Conservation (phyloP, 2,113 vertebrate species). For the Takifugu flavidus region DNA sequence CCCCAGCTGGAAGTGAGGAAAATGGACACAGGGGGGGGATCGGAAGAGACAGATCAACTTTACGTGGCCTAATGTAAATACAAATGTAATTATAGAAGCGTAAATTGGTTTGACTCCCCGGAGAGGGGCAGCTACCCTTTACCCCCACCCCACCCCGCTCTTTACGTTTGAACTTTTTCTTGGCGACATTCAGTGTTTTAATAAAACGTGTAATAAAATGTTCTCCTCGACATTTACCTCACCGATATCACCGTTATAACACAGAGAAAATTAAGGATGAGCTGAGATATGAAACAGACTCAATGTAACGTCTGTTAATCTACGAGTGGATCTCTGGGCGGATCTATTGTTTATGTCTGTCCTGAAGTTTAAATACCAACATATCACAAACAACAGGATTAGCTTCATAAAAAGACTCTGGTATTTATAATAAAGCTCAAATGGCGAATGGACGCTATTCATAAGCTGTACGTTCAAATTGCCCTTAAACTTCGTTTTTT, state of each 20-base stretch:
- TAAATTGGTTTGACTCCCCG: slow-evolving; percentile 64
- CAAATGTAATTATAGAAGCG: slow-evolving; percentile 66
- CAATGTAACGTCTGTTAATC: no score
- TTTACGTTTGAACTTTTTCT: neutral
- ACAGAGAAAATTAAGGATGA: no score
- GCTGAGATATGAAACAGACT: no score
- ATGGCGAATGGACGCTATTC: no score
- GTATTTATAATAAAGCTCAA: no score
- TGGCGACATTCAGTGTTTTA: no score
- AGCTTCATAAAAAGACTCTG: no score
- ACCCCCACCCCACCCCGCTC: slow-evolving; percentile 21
- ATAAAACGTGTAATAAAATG: no score
- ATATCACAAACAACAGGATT: neutral
- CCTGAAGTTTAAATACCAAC: neutral
- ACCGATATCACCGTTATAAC: no score
- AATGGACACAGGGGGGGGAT: slow-evolving; percentile 43
- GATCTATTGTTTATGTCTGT: neutral
- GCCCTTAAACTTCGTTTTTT: slow-evolving; percentile 28
- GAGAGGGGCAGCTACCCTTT: slow-evolving; percentile 39
- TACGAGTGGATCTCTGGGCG: no score
- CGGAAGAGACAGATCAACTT: slow-evolving; percentile 60
- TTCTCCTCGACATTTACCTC: no score
- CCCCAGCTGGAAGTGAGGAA: slow-evolving; percentile 51
- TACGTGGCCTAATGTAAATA: slow-evolving; percentile 61
- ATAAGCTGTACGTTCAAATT: slow-evolving; percentile 28